Conservation (phyloP, 2,113 vertebrate genomes). For the Corvus cornix region DNA sequence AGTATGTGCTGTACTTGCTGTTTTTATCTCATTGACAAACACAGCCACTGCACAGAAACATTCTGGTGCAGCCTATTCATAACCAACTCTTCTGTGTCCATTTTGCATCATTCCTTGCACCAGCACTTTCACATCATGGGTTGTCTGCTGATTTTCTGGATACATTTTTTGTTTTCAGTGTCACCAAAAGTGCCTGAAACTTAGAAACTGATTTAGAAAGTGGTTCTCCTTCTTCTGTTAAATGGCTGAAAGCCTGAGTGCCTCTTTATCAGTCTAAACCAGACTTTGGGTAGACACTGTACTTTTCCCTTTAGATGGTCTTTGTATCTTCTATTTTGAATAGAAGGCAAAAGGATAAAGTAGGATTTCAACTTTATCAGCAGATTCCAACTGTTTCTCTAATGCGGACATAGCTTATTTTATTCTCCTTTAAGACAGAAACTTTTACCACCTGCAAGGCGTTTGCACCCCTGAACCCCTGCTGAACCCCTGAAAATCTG, state of each 20-base stretch:
- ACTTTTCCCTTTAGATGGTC: not conserved
- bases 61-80: not conserved
- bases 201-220: not conserved
- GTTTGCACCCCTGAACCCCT: not conserved
- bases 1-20: not conserved
- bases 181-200: conserved; percentile 5
- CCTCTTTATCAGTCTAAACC: not conserved
- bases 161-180: not conserved
- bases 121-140: not conserved
- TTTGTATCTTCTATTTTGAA: not conserved
- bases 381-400: not conserved
- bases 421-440: not conserved
- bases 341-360: not conserved
- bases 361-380: not conserved
- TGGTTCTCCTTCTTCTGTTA: not conserved
- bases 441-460: not conserved
- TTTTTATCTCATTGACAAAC: conserved; percentile 1
- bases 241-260: not conserved
- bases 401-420: not conserved
- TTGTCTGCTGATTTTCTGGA: not conserved
- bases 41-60: not conserved
- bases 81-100: not conserved
- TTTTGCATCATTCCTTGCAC: not conserved
- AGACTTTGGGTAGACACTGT: not conserved
- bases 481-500: not conserved